Evolutionary conservation across 2,113 vertebrate genomes (phyloP).

Genomic region (Toxotes chatareus): DNA sequence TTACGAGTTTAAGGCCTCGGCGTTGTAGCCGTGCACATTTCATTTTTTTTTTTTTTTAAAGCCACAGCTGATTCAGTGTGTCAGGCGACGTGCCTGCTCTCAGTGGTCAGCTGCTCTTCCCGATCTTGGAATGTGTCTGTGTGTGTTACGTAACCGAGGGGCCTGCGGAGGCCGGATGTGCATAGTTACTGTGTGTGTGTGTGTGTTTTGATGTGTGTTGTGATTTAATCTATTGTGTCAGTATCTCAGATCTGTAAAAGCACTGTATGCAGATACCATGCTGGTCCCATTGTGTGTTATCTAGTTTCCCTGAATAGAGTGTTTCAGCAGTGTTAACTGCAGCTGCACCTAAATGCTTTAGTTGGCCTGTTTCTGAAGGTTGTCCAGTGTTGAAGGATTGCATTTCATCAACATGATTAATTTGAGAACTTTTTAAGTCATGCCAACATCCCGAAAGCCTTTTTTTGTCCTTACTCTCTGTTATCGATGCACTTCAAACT

Average conservation of each 20-base stretch:
- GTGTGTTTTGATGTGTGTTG: background rate
- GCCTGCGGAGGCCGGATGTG: slow-evolving; percentile 51
- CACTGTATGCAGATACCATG: background rate
- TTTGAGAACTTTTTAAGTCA: background rate
- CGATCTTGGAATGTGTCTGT: slow-evolving; percentile 24
- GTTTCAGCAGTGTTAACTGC: slow-evolving; percentile 7
- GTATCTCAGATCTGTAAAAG: slow-evolving; percentile 2
- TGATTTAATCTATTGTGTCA: background rate
- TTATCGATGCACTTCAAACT: background rate
- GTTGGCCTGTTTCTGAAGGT: slow-evolving; percentile 5
- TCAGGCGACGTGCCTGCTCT: slow-evolving; percentile 13
- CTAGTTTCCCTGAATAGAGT: slow-evolving; percentile 11
- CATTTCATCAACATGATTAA: slow-evolving; percentile 7
- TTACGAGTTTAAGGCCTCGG: slow-evolving; percentile 20
- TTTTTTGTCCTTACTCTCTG: background rate
- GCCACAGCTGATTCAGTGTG: background rate
- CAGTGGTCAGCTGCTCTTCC: slow-evolving; percentile 46
- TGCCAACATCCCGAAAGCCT: background rate
- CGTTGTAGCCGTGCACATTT: background rate
- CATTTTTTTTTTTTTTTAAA: background rate
- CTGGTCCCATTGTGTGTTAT: slow-evolving; percentile 22
- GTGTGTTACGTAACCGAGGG: slow-evolving; percentile 52
- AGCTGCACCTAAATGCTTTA: slow-evolving; percentile 11
- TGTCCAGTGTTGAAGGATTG: slow-evolving; percentile 5
- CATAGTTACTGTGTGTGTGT: slow-evolving; percentile 6